These are phyloP conservation scores for Benitochromis conjunctus DNA, from an alignment of 2,113 vertebrate genomes.

Conservation along the genomic window DNA sequence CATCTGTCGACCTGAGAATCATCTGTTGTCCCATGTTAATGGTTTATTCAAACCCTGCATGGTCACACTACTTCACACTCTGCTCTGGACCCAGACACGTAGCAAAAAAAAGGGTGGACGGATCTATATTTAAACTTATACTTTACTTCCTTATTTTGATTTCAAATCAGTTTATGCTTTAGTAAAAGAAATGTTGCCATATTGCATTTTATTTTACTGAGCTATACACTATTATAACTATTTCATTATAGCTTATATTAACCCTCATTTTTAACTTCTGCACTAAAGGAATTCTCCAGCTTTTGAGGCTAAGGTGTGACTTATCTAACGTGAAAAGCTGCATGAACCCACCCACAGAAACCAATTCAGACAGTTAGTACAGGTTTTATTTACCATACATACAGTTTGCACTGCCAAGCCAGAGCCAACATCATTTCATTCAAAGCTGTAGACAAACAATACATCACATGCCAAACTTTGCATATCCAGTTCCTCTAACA, in stretches of 20 bases:
- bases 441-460: slow-evolving; percentile 4
- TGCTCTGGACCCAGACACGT: accelerated
- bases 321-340: neutral
- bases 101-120: neutral
- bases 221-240: neutral
- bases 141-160: neutral
- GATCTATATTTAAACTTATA: neutral
- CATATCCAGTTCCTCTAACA: neutral
- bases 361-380: slow-evolving; percentile 23
- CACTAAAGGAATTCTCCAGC: neutral
- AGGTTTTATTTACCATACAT: slow-evolving; percentile 55
- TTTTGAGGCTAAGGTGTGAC: neutral
- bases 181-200: neutral
- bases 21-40: neutral
- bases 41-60: neutral
- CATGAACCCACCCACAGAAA: neutral
- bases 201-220: neutral
- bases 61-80: neutral
- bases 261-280: neutral
- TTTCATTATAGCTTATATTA: neutral
- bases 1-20: neutral
- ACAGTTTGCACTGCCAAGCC: slow-evolving; percentile 31
- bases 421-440: neutral
- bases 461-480: slow-evolving; percentile 17
- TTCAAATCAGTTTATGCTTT: neutral